A percentile compares a stretch with the other conserved stretches of the same genome.
phyloP scores from a whole-genome alignment of 2,113 vertebrate species.

The Eptesicus fuscus region DNA sequence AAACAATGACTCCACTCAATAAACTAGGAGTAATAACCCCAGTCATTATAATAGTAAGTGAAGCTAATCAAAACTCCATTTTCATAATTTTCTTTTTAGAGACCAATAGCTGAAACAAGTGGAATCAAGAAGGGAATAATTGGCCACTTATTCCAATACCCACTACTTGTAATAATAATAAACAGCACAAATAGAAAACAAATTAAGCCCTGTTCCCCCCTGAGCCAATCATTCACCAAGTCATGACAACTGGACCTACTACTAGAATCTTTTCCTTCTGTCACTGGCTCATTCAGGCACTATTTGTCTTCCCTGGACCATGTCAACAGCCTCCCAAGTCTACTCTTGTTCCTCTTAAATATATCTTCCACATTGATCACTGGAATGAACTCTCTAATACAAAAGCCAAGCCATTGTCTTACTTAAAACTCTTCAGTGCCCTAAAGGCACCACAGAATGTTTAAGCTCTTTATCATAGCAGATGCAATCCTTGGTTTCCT shows the following conservation, averaged over 20 bases:
- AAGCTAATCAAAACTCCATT: conserved; percentile 35
- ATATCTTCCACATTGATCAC: neutral
- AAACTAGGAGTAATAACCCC: conserved; percentile 46
- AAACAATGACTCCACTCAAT: conserved; percentile 70
- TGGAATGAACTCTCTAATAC: neutral
- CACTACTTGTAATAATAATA: conserved; percentile 21
- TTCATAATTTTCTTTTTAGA: conserved; percentile 49
- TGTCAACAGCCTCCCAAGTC: neutral
- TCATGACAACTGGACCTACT: neutral
- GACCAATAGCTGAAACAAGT: conserved; percentile 42
- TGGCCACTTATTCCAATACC: conserved; percentile 23
- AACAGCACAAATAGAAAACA: conserved; percentile 50
- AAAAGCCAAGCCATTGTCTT: neutral
- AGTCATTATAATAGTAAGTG: neutral
- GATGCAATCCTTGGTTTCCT: neutral
- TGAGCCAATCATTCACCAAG: neutral
- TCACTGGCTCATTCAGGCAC: neutral
- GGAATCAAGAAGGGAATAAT: conserved; percentile 29
- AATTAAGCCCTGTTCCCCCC: neutral
- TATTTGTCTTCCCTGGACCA: neutral
- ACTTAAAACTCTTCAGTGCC: neutral
- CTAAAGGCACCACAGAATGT: neutral
- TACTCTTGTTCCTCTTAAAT: neutral
- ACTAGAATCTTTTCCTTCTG: neutral
- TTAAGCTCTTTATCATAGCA: neutral